These are phyloP conservation scores for Brachyopa scutellaris DNA, from an alignment of 2,888 invertebrate genomes.

Conservation along the genomic window DNA sequence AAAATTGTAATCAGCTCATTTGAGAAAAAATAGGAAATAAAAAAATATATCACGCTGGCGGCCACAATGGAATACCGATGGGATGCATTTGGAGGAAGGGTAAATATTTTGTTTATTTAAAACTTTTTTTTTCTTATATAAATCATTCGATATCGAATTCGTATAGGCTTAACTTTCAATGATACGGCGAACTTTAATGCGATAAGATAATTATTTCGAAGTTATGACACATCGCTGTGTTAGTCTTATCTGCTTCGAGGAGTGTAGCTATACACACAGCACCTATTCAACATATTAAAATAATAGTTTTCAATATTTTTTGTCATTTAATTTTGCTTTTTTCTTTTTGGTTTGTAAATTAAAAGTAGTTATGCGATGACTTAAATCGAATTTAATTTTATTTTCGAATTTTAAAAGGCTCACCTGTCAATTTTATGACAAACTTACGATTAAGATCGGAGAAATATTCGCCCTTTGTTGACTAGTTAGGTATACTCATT, in stretches of 20 bases:
- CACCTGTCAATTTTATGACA: no score
- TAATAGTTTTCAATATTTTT: background rate
- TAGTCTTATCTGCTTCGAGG: slow-evolving; percentile 43
- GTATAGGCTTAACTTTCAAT: slow-evolving; percentile 1
- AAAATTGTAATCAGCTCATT: background rate
- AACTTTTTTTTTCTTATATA: background rate
- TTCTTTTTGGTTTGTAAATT: background rate
- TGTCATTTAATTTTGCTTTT: background rate
- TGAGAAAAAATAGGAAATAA: no score
- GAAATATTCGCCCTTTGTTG: slow-evolving; percentile 16
- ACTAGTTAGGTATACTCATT: background rate
- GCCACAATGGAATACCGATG: slow-evolving; percentile 55
- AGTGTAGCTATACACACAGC: background rate
- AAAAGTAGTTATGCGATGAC: no score
- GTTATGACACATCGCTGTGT: slow-evolving; percentile 17
- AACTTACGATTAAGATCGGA: no score
- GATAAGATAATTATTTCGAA: slow-evolving; percentile 19
- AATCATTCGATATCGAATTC: slow-evolving; percentile 8
- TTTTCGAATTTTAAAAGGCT: no score
- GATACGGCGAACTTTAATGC: slow-evolving; percentile 11
- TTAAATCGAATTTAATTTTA: no score
- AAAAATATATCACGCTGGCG: background rate
- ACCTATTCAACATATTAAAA: background rate
- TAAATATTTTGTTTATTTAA: slow-evolving; percentile 18
- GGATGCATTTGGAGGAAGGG: slow-evolving; percentile 53